These are phyloP conservation scores for Drosophila jambulina DNA, from an alignment of 1,140 invertebrate species.

Conservation along the genomic window DNA sequence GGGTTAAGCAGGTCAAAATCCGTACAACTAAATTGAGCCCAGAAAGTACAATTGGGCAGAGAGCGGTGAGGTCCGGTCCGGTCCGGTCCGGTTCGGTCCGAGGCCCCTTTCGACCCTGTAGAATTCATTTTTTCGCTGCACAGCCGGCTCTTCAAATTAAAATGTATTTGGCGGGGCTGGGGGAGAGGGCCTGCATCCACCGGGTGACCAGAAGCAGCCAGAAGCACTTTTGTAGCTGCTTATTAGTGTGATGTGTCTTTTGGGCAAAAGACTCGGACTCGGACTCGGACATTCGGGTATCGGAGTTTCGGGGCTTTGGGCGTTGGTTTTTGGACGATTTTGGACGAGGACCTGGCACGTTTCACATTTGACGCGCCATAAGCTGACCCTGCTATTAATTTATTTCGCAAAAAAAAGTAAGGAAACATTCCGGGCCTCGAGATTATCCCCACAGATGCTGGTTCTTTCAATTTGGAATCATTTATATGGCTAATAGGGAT, in stretches of 20 bases:
- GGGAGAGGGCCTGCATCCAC: constrained; percentile 16
- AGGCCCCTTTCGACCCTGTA: constrained; percentile 31
- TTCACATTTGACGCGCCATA: constrained; percentile 72
- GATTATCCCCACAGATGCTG: constrained; percentile 46
- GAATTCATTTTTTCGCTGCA: constrained; percentile 63
- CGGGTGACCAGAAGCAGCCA: constrained; percentile 81
- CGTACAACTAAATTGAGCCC: constrained; percentile 84
- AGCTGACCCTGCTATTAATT: constrained; percentile 71
- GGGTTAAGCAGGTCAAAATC: constrained; percentile 84
- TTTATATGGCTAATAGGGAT: constrained; percentile 34
- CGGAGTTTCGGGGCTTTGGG: neutral
- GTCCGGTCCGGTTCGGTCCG: neutral
- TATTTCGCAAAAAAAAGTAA: constrained; percentile 40
- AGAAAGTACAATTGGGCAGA: constrained; percentile 72
- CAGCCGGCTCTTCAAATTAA: constrained; percentile 65
- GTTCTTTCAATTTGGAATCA: constrained; percentile 37
- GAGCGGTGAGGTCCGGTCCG: neutral
- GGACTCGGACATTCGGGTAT: neutral
- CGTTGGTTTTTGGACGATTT: constrained; percentile 8
- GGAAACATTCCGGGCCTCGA: neutral
- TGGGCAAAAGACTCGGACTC: constrained; percentile 19
- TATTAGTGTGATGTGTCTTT: constrained; percentile 76
- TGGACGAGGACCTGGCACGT: constrained; percentile 61
- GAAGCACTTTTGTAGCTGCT: constrained; percentile 81
- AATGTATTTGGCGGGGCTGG: constrained; percentile 64